Evolutionary conservation across 1,140 invertebrate genomes (phyloP), one percentile per base, ranked within the genome.

Genomic region (Lucilia cuprina): DNA sequence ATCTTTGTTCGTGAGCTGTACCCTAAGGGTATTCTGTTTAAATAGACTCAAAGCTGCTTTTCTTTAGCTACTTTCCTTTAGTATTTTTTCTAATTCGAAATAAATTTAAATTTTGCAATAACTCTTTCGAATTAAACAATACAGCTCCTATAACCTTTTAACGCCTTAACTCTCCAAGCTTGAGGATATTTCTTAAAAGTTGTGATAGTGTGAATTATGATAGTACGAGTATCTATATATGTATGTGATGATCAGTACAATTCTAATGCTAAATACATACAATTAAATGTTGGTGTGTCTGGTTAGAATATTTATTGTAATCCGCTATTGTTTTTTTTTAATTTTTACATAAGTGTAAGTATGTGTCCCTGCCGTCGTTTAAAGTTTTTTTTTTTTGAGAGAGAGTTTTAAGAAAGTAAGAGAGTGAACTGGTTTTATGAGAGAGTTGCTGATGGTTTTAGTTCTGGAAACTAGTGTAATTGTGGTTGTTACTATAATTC

Each of bases 301-400:
- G 41, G 25, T 30, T 41, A 10, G 41, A 41, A 5, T 41, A 41
- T 41, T 41, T 41, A 41, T 41, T 2, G 10, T 41, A 8, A 41
- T 41, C 41, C 2, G 2, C 25, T 41, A 41, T 41, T 41, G 41
- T 41, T 55, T 55, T 7, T 55, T 8, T 55, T 55, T 55, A 21
- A 21, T 70, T 80, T 19, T 80, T 49, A 49, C 41, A 80, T 80
- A 50, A 41, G 49, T 77, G 35, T 77, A 55, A 8, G 13, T 60
- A 78, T 80, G 77, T 21, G 77, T 80, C 77, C 77, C 77, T 80
- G 77, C 77, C 77, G 77, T 80, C 65, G 19, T 70, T 70, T 21
- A 70, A 19, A 70, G 19, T 21, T 25, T 70, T 70, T 10, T 25
- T 7, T 70, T 10, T 70, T 17, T 60, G 13, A n/a, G 55, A 14